Base-by-base conservation (phyloP, 1,140 invertebrate genomes). In the Drosophila sucinea region DNA sequence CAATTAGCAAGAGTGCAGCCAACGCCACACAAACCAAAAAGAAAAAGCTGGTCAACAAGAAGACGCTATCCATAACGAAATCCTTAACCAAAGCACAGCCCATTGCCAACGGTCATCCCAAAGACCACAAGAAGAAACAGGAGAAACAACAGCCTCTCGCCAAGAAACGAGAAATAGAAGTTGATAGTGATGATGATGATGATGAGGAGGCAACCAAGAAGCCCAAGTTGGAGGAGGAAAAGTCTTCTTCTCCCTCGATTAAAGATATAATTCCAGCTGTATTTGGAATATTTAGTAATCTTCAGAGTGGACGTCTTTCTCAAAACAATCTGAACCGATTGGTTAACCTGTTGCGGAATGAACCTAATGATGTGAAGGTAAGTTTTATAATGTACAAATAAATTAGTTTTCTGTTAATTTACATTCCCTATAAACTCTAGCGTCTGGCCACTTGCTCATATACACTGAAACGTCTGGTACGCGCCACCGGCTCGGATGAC, bases 401-500 rank as follows among this genome's bases (percentile, higher is more conserved):
- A 8, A 6, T 1, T 8, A 32, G 35, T 35, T 17, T 55, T 0
- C 23, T 32, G 29, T 25, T 44, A 5, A 27, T 44, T 4, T 4
- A 10, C 27, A 44, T 40, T 62, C 25, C n/a, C 4, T 47, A 29
- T 54, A 17, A 38, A 1, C 32, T 25, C 1, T 60, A 86, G 83
- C 79, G 64, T 8, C 54, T 35, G 1, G 84, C 76, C 5, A 87
- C 83, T 6, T 67, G 55, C 6, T 55, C 61, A 3, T 86, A 86
- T 44, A 70, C 71, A 0, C 40, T 86, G 0, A 86, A 79, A 25
- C 83, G 83, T 8, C 27, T 86, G 30, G 55, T 86, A 0, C 83
- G 83, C 17, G 76, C 79, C 51, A 87, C 84, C 1, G 83, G 83
- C 5, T 80, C 79, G 17, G 76, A 86, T 64, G 70, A 86, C 57